Base-by-base conservation (phyloP, 1,140 invertebrate genomes). In the Globodera rostochiensis region DNA sequence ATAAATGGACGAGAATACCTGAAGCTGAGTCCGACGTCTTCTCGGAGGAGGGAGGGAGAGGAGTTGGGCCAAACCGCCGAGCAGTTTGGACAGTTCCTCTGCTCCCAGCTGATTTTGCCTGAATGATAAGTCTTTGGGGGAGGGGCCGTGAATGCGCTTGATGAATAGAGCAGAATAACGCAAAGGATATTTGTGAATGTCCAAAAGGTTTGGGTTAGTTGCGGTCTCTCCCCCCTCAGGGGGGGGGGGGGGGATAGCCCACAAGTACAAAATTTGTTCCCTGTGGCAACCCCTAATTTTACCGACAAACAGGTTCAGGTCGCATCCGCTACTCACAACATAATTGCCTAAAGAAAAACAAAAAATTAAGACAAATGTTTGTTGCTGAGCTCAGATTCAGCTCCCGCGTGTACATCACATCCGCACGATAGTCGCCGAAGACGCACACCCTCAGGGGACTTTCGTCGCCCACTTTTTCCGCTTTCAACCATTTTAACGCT, bases 61-160 rank as follows among this genome's bases (percentile, higher is more conserved):
- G 57, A 13, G 57, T 64, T 19, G 57, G 57, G 57, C 57, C 6
- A 64, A 64, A 64, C 57, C 7, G 25, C 36, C 5, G 69, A 47
- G 15, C 69, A 71, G n/a, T 47, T 71, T 19, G 46, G n/a, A 71
- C 69, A 71, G 25, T 71, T 71, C 15, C 77, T 60, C 74, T 78
- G 77, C 77, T 78, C 77, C 77, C 77, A 78, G 13, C 13, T 78
- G 73, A 78, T 78, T 78, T 78, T 78, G 47, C 77, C 77, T 78
- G 2, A 25, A 66, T 36, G 36, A 36, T 1, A 36, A 36, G 36
- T 36, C 36, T 3, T 36, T 36, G 36, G 36, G 36, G 36, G 36
- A 36, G 36, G 1, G 36, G 36, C 36, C 36, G 36, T 36, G 36
- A 36, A 36, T 36, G 25, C 25, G 25, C 2, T 36, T 36, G 25